These are phyloP conservation scores for Scrobipalpa atriplicella DNA, from an alignment of 2,888 invertebrate species.

Conservation along the genomic window DNA sequence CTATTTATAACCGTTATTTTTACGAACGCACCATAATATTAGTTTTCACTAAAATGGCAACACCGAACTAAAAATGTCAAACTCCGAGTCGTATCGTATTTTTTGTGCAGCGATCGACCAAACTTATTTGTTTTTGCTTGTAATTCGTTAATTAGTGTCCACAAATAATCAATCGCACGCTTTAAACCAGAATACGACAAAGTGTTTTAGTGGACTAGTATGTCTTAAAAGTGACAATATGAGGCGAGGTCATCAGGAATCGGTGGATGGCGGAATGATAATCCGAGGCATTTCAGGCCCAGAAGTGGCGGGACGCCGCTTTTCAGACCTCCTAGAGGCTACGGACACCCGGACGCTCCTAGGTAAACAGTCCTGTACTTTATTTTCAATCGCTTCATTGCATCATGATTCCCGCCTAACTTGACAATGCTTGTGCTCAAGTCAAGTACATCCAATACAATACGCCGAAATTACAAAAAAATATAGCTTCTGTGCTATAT, in stretches of 20 bases:
- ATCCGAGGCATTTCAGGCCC: constrained; percentile 69
- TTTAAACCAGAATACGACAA: neutral
- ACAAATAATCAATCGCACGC: constrained; percentile 3
- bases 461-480: constrained; percentile 7
- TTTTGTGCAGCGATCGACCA: constrained; percentile 60
- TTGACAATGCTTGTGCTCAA: constrained; percentile 24
- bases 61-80: constrained; percentile 15
- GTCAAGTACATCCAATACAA: constrained; percentile 10
- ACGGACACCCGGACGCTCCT: constrained; percentile 48
- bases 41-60: constrained; percentile 9
- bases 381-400: constrained; percentile 34
- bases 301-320: constrained; percentile 60
- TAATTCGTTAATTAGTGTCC: constrained; percentile 16
- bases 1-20: constrained; percentile 18
- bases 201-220: constrained; percentile 44
- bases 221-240: constrained; percentile 63
- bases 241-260: constrained; percentile 76
- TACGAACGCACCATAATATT: constrained; percentile 9
- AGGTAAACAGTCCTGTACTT: constrained; percentile 48
- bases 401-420: constrained; percentile 58
- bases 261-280: constrained; percentile 74
- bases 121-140: constrained; percentile 43
- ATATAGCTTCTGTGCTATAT: neutral
- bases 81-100: constrained; percentile 40
- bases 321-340: constrained; percentile 59